These are phyloP conservation scores for Timema cristinae DNA, from an alignment of 2,888 invertebrate species.

Conservation along the genomic window DNA sequence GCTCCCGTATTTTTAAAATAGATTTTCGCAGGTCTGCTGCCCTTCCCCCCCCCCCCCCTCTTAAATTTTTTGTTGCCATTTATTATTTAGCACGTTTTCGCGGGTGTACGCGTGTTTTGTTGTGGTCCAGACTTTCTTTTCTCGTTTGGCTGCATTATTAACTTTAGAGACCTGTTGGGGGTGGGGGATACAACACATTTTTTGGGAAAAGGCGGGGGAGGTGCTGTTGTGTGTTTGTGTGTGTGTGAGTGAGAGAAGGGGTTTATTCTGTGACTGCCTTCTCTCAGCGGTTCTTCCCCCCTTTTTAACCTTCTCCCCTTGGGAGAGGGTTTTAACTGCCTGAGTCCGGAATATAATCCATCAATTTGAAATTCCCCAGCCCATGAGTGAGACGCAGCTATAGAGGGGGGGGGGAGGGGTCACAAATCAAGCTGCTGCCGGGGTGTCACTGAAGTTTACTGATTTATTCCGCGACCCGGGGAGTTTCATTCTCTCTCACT, in stretches of 20 bases:
- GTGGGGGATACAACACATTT: no score
- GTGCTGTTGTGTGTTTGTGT: neutral
- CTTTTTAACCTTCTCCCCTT: neutral
- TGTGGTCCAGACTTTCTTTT: no score
- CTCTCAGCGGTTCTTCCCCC: no score
- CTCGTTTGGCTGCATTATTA: no score
- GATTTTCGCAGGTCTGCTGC: no score
- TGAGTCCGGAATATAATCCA: slow-evolving; percentile 22
- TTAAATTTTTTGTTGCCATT: no score
- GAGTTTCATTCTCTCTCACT: neutral
- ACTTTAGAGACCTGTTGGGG: no score
- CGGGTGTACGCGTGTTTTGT: no score
- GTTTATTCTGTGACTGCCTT: neutral
- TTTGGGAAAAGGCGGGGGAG: neutral
- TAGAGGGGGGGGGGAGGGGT: slow-evolving; percentile 1
- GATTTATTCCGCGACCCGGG: slow-evolving; percentile 23
- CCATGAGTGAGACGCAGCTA: no score
- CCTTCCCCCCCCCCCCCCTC: no score
- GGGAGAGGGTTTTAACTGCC: slow-evolving; percentile 1
- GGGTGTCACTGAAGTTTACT: slow-evolving; percentile 22
- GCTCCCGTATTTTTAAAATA: no score
- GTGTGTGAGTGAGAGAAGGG: neutral
- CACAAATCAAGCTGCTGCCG: slow-evolving; percentile 14
- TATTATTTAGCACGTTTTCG: no score
- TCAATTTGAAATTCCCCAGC: slow-evolving; percentile 25